Evolutionary conservation across 1,140 invertebrate species (phyloP).

Genomic region (Coenobita brevimanus): DNA sequence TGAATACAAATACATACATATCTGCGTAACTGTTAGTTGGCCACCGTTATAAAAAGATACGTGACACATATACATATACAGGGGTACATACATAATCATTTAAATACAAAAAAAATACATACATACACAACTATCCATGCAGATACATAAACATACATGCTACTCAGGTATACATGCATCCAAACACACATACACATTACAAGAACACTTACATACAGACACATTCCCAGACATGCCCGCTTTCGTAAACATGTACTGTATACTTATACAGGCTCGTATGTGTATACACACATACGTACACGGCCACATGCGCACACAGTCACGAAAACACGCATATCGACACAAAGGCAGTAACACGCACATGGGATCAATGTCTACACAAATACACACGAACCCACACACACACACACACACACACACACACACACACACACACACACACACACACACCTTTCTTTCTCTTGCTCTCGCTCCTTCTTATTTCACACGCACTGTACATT

Average conservation of each 20-base stretch:
- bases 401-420: slow-evolving; percentile 11
- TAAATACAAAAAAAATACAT: too few relatives aligned
- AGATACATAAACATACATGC: background rate
- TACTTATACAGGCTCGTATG: background rate
- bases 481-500: background rate
- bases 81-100: too few relatives aligned
- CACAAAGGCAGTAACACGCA: background rate
- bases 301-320: background rate
- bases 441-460: slow-evolving; percentile 1
- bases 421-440: slow-evolving; percentile 11
- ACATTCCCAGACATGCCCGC: too few relatives aligned
- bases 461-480: too few relatives aligned
- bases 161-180: background rate
- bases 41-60: too few relatives aligned
- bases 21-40: too few relatives aligned
- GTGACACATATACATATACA: too few relatives aligned
- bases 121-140: too few relatives aligned
- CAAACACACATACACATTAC: too few relatives aligned
- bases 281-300: too few relatives aligned
- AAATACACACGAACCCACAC: background rate
- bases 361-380: background rate
- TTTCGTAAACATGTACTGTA: background rate
- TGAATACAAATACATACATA: too few relatives aligned
- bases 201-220: too few relatives aligned
- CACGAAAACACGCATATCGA: background rate